A percentile compares a stretch with the other conserved stretches of the same genome.
Evolutionary conservation across 2,113 vertebrate species (phyloP).

Genomic region (Strix uralensis): DNA sequence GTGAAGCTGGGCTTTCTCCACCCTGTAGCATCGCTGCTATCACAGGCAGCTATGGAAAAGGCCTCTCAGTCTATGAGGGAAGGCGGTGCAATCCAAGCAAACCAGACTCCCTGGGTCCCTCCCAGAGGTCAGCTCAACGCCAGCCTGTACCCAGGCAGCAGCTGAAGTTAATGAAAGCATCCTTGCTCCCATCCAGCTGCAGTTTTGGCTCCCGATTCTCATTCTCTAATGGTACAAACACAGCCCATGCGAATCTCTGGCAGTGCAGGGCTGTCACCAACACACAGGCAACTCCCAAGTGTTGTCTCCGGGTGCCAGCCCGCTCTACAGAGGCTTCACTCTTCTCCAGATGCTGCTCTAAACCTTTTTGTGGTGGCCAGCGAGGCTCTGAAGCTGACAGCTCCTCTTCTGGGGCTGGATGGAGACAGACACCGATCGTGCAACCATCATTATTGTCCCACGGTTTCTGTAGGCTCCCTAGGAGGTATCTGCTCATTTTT

Average conservation of each 20-base stretch:
- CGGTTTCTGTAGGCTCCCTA: background rate
- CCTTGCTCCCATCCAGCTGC: background rate
- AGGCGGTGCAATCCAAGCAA: background rate
- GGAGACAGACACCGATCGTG: background rate
- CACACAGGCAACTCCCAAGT: background rate
- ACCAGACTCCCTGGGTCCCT: background rate
- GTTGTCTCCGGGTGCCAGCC: background rate
- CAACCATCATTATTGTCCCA: background rate
- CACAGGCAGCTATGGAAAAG: background rate
- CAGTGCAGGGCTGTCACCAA: background rate
- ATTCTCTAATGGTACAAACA: background rate
- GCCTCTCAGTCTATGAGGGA: rapidly evolving
- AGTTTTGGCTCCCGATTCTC: background rate
- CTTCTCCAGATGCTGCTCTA: background rate
- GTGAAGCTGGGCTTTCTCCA: background rate
- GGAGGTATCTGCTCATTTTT: background rate
- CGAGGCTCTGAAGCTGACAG: background rate
- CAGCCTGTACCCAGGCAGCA: background rate
- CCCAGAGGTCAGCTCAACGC: background rate
- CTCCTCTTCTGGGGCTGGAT: background rate
- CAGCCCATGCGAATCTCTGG: background rate
- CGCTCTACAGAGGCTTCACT: background rate
- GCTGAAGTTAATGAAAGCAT: background rate
- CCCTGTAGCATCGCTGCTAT: background rate
- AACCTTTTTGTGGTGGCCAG: background rate